Conservation (phyloP, 2,797 vertebrate genomes). For the Eulemur rubriventer region DNA sequence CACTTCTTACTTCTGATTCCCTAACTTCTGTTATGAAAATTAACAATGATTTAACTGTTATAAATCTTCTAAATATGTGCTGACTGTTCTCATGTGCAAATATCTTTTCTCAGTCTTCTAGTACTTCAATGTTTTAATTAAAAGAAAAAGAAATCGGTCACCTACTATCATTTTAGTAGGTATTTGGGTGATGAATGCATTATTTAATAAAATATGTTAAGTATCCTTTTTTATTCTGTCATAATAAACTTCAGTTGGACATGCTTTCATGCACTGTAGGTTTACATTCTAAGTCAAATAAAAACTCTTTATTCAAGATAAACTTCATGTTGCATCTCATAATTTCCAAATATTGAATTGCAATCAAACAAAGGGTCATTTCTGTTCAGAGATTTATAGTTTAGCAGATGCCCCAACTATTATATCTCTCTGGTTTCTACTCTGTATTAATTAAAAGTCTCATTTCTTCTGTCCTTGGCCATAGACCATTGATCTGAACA, state of each 20-base stretch:
- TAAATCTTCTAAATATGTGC: background rate
- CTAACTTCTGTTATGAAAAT: background rate
- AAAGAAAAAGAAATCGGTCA: background rate
- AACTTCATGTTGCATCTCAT: slow-evolving; percentile 51
- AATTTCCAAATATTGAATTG: slow-evolving; percentile 68
- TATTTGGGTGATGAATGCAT: background rate
- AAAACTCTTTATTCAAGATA: slow-evolving; percentile 51
- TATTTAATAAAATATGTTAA: slow-evolving; percentile 46
- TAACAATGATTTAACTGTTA: background rate
- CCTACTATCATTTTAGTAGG: background rate
- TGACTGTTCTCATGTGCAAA: background rate
- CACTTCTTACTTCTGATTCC: background rate
- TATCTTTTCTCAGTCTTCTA: background rate
- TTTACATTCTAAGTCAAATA: slow-evolving; percentile 52
- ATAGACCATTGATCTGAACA: slow-evolving; percentile 78
- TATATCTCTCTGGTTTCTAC: slow-evolving; percentile 64
- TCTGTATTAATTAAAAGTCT: slow-evolving; percentile 79
- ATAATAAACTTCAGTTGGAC: slow-evolving; percentile 43
- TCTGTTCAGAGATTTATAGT: slow-evolving; percentile 68
- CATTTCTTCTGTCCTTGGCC: slow-evolving; percentile 77
- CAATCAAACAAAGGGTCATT: slow-evolving; percentile 64
- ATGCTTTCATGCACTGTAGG: slow-evolving; percentile 2
- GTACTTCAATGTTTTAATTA: background rate
- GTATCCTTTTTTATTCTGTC: background rate
- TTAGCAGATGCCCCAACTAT: slow-evolving; percentile 61